Evolutionary conservation across 2,797 vertebrate species (phyloP).

Genomic region (Helarctos malayanus): DNA sequence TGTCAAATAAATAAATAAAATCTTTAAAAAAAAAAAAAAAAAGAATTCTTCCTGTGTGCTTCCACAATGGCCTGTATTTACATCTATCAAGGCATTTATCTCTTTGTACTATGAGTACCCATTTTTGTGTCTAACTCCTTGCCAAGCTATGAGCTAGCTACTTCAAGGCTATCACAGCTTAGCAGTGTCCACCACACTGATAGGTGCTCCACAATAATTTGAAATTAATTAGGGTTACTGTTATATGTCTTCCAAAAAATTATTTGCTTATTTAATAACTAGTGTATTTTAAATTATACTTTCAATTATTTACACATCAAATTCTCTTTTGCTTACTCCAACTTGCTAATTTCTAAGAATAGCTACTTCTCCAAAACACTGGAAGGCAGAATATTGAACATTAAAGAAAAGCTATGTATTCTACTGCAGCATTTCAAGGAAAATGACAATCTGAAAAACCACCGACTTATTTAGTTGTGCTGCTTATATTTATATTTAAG

Average conservation of each 20-base stretch:
- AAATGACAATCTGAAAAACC: constrained; percentile 52
- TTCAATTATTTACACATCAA: constrained; percentile 61
- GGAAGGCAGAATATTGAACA: constrained; percentile 29
- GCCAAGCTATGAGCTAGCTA: neutral
- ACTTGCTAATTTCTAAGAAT: constrained; percentile 35
- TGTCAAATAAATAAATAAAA: no score
- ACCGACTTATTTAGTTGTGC: neutral
- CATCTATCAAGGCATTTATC: neutral
- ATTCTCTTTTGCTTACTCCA: constrained; percentile 62
- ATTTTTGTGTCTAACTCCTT: constrained; percentile 8
- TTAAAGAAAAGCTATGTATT: neutral
- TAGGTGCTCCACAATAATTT: neutral
- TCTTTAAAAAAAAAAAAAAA: no score
- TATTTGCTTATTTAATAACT: constrained; percentile 57
- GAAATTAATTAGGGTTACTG: neutral
- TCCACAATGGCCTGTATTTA: neutral
- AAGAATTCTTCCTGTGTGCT: constrained; percentile 1
- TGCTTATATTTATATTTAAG: constrained; percentile 35
- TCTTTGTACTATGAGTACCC: constrained; percentile 1
- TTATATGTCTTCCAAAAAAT: constrained; percentile 49
- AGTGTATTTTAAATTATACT: constrained; percentile 16
- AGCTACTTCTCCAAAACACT: constrained; percentile 39
- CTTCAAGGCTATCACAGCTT: neutral
- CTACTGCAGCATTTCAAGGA: constrained; percentile 39
- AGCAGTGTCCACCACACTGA: neutral